Conservation (phyloP, 2,113 vertebrate species). For the Melozone crissalis region DNA sequence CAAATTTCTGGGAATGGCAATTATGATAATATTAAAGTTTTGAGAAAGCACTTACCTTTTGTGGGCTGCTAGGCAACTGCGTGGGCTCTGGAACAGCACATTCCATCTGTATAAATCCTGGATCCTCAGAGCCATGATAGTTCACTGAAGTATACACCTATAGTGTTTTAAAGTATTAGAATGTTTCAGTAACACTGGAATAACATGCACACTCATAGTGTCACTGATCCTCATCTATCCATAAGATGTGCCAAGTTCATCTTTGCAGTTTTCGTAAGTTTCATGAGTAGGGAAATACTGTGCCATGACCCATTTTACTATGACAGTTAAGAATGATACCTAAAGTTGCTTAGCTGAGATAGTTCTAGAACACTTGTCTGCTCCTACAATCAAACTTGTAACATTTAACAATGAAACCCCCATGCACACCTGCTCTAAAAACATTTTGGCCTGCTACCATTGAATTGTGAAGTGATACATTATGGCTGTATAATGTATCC, state of each 20-base stretch:
- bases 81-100: constrained; percentile 62
- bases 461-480: neutral
- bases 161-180: neutral
- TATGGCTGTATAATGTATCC: neutral
- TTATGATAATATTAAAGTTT: neutral
- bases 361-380: neutral
- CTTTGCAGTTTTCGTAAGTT: fast-evolving
- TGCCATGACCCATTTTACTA: neutral
- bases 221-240: neutral
- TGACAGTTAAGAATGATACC: neutral
- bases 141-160: constrained; percentile 74
- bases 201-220: neutral
- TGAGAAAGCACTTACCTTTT: constrained; percentile 65
- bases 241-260: neutral
- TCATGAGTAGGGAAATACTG: fast-evolving
- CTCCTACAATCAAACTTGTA: neutral
- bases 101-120: constrained; percentile 55
- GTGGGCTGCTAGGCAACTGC: constrained; percentile 58
- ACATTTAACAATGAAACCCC: neutral
- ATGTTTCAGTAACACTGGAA: neutral
- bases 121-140: constrained; percentile 72
- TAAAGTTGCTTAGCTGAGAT: neutral
- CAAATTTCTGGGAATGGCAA: neutral
- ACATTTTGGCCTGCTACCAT: neutral
- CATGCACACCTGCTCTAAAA: neutral